Evolutionary conservation across 2,797 vertebrate genomes (phyloP), one percentile per base, ranked within the genome.

Genomic region (Remorina albescens): DNA sequence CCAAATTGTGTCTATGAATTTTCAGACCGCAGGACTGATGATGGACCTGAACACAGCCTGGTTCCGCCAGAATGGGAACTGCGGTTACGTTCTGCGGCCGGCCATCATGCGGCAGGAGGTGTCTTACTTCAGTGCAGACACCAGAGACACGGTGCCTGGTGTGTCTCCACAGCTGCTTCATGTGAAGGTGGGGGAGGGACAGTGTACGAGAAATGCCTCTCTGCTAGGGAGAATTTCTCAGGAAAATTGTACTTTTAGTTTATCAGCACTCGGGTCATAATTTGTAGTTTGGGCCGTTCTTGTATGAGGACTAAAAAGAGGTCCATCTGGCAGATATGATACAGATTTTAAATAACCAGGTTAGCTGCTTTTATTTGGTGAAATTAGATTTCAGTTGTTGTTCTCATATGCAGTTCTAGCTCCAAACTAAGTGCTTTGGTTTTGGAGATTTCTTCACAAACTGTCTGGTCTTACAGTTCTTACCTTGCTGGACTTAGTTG

Each of bases 1-100:
- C 84, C 97, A 98, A 86, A 96, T 98, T 11, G 97, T 98, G 60
- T 95, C 96, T 28, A 96, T 98, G 96, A 98, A 98, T 90, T 98
- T 96, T 73, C 97, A 98, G 76, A 98, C 97, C 0, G 96, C 97
- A 0, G 97, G 97, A 8, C 85, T 98, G 74, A 98, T 97, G 97
- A 97, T 98, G 97, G 97, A 98, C 91, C 95, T 98, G 69, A 96
- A 98, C 80, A 95, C 96, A 0, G 96, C 96, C 66, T 98, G 97
- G 97, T 98, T 98, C 86, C 88, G 95, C 49, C 97, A 98, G 79
- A 98, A 98, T 0, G 97, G 97, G 2, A 96, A 94, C 85, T 98
- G 97, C 11, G 97, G 97, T 72, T 98, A 96, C 0, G 95, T 98
- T 47, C 93, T 98, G 18, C 95, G 97, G 50, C 97, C 97, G 0